phyloP scores from a whole-genome alignment of 2,797 vertebrate genomes.

The Diceros bicornis region DNA sequence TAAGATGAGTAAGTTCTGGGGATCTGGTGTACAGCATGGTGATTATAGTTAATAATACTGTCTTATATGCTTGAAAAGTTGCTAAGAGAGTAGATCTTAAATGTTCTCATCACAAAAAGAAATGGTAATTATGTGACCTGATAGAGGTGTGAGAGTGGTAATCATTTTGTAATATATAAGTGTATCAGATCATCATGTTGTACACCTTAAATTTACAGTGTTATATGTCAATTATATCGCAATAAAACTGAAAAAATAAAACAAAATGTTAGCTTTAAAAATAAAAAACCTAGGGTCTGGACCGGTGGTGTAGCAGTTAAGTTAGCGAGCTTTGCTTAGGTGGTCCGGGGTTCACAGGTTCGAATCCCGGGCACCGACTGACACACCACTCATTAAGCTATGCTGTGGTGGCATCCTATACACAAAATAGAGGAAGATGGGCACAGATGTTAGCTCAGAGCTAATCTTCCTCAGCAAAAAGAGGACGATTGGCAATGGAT shows the following conservation, averaged over 20 bases:
- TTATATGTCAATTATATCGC: not conserved
- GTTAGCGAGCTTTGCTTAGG: too few relatives aligned
- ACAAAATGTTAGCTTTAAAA: not conserved
- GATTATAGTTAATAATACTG: not conserved
- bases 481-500: too few relatives aligned
- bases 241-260: not conserved
- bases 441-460: too few relatives aligned
- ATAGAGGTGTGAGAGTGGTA: not conserved
- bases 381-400: too few relatives aligned
- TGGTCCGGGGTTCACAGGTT: too few relatives aligned
- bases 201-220: not conserved
- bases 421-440: too few relatives aligned
- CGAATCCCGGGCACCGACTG: too few relatives aligned
- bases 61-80: not conserved
- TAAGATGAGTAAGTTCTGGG: not conserved
- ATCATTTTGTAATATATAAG: not conserved
- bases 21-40: not conserved
- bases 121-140: not conserved
- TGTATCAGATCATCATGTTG: not conserved
- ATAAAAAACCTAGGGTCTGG: too few relatives aligned
- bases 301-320: too few relatives aligned
- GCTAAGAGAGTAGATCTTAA: not conserved
- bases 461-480: too few relatives aligned
- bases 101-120: not conserved
- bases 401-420: too few relatives aligned